A percentile compares a stretch with the other conserved stretches of the same genome.
phyloP scores from a whole-genome alignment of 1,140 invertebrate genomes.

The Lasioglossum baleicum region DNA sequence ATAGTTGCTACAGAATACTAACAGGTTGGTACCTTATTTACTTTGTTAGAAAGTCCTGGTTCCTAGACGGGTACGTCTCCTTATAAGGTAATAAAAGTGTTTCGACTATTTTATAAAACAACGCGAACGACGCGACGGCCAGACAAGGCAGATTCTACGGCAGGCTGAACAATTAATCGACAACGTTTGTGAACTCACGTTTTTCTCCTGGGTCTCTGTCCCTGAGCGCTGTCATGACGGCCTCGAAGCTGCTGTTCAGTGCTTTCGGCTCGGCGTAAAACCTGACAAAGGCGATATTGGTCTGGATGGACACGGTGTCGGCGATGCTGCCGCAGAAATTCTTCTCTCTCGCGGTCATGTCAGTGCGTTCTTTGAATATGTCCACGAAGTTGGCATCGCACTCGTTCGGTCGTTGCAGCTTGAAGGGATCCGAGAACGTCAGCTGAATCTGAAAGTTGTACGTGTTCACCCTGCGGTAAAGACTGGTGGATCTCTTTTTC shows the following conservation, averaged over 20 bases:
- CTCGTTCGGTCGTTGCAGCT: constrained; percentile 88
- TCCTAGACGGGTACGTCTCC: too few species aligned
- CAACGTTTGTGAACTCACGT: constrained; percentile 47
- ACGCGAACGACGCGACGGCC: background rate
- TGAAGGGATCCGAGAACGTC: constrained; percentile 83
- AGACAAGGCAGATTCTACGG: background rate
- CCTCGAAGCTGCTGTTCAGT: constrained; percentile 85
- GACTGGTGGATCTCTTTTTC: background rate
- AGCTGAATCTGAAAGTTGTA: constrained; percentile 85
- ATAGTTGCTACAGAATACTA: too few species aligned
- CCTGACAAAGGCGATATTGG: constrained; percentile 85
- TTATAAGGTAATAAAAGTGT: background rate
- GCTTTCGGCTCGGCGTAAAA: constrained; percentile 85
- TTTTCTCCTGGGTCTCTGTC: constrained; percentile 77
- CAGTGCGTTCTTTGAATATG: constrained; percentile 85
- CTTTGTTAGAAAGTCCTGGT: too few species aligned
- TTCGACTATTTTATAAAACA: background rate
- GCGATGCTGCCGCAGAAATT: constrained; percentile 91
- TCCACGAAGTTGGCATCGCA: constrained; percentile 91
- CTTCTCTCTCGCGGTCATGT: constrained; percentile 83
- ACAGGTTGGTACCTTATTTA: too few species aligned
- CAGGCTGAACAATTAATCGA: constrained; percentile 32
- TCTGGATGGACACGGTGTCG: constrained; percentile 83
- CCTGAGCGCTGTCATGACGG: constrained; percentile 87
- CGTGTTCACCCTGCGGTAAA: constrained; percentile 1